Percentiles rank a stretch among this genome's conserved stretches.
These are phyloP conservation scores for Oreochromis niloticus DNA, from an alignment of 2,113 vertebrate genomes.

Conservation along the genomic window DNA sequence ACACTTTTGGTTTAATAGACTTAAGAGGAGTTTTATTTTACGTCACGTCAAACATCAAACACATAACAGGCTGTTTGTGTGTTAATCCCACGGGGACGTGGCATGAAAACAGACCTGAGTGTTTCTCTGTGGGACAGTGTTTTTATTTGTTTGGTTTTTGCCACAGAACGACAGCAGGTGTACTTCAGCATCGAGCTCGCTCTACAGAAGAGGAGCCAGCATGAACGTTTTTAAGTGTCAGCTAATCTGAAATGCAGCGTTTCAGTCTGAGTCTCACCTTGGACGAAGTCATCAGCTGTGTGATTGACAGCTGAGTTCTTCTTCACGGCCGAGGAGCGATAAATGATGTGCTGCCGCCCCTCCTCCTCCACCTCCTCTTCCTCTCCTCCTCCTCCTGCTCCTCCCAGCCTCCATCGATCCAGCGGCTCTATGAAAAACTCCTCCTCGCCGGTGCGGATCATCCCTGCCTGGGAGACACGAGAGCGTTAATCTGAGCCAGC, in stretches of 20 bases:
- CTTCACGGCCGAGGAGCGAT: conserved; percentile 40
- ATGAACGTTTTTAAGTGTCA: not conserved
- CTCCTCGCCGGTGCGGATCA: conserved; percentile 22
- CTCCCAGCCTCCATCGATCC: not conserved
- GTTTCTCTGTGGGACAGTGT: not conserved
- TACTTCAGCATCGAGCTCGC: not conserved
- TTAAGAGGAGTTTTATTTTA: not conserved
- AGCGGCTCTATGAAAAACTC: conserved; percentile 56
- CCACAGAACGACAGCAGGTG: not conserved
- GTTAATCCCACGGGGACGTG: not conserved
- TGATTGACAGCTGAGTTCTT: conserved; percentile 7
- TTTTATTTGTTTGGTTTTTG: not conserved
- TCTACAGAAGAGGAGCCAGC: not conserved
- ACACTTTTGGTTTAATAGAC: not conserved
- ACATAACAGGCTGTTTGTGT: not conserved
- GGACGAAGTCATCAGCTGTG: conserved; percentile 5
- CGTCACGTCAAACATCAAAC: not conserved
- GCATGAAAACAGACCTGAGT: not conserved
- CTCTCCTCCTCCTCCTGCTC: not conserved
- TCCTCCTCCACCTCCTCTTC: not conserved
- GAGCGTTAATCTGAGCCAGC: not conserved
- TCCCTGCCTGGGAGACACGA: conserved; percentile 34
- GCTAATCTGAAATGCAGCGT: not conserved
- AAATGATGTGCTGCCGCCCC: conserved; percentile 31
- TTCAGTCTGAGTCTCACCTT: conserved; percentile 18